These are phyloP conservation scores for Bovichtus variegatus DNA, from an alignment of 2,797 vertebrate species.

Conservation along the genomic window DNA sequence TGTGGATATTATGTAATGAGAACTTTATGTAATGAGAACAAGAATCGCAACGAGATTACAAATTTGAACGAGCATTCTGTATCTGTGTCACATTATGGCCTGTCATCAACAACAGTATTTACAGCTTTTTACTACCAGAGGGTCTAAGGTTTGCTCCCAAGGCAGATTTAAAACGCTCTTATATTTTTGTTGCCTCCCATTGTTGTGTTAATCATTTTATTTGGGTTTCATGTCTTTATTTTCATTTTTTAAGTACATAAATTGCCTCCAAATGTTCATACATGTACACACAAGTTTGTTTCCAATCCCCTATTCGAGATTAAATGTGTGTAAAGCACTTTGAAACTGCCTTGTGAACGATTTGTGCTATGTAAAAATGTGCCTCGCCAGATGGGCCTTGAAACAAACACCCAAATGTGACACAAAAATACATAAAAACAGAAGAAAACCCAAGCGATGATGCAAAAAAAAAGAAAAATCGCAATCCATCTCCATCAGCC, in stretches of 20 bases:
- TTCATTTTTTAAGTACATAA: background rate
- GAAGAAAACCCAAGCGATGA: background rate
- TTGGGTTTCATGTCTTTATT: background rate
- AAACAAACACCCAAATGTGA: background rate
- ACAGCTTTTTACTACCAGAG: too few species aligned
- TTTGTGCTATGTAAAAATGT: background rate
- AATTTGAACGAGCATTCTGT: background rate
- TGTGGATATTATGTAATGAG: slow-evolving; percentile 13
- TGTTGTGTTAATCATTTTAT: background rate
- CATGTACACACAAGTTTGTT: background rate
- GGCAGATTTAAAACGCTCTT: too few species aligned
- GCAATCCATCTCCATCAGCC: background rate
- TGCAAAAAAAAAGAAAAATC: background rate
- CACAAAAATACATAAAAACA: background rate
- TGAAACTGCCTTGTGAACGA: background rate
- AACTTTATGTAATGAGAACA: slow-evolving; percentile 9
- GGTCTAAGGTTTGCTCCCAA: too few species aligned
- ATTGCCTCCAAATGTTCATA: background rate
- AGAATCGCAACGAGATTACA: slow-evolving; percentile 2
- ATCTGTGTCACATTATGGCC: background rate
- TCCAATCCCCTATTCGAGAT: background rate
- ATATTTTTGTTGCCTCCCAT: too few species aligned
- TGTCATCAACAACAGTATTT: too few species aligned
- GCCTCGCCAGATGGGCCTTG: background rate
- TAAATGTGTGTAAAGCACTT: background rate